Percentiles rank a stretch among this genome's conserved stretches.
Evolutionary conservation across 2,888 invertebrate species (phyloP).

Genomic region (Leptopterna dolabrata): DNA sequence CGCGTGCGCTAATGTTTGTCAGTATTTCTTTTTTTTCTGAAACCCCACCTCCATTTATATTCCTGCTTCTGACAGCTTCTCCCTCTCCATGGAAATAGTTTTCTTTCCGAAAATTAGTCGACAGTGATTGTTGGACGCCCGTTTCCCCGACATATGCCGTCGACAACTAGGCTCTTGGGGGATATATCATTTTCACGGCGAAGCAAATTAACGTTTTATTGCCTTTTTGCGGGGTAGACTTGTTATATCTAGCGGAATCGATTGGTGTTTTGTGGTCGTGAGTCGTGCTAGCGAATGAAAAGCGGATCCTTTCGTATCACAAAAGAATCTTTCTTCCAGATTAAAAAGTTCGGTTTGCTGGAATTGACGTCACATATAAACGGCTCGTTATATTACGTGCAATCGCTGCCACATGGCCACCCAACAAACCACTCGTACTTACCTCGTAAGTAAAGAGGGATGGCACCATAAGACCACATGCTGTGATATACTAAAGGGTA

Average conservation of each 20-base stretch:
- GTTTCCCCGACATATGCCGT: neutral
- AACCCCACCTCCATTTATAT: neutral
- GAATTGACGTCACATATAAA: too few relatives aligned
- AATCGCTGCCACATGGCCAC: too few relatives aligned
- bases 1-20: constrained; percentile 36
- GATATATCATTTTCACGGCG: neutral
- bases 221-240: neutral
- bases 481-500: too few relatives aligned
- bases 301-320: neutral
- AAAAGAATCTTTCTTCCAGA: neutral
- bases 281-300: neutral
- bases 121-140: neutral
- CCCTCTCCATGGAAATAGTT: neutral
- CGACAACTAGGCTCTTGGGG: neutral
- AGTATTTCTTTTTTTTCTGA: constrained; percentile 29
- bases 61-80: neutral
- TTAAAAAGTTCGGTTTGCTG: too few relatives aligned
- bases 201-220: constrained; percentile 21
- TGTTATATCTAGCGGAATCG: constrained; percentile 6
- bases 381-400: too few relatives aligned
- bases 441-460: too few relatives aligned
- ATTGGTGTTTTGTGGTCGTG: neutral
- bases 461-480: too few relatives aligned
- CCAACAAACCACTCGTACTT: too few relatives aligned
- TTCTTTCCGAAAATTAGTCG: neutral